phyloP scores from a whole-genome alignment of 2,113 vertebrate species.

The Suncus etruscus region DNA sequence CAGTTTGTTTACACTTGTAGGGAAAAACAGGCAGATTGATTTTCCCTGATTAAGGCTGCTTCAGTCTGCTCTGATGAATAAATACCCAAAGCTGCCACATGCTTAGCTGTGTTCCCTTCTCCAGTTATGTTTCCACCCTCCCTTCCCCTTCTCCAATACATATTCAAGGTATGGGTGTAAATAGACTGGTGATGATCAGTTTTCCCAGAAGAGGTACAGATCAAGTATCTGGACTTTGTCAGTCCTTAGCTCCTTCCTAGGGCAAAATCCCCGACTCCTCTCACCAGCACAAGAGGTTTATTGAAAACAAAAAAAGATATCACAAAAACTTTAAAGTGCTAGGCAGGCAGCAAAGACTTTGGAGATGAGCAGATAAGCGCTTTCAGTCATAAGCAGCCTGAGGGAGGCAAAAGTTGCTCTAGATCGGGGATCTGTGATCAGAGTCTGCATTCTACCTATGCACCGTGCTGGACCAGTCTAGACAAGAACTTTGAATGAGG shows the following conservation, averaged over 20 bases:
- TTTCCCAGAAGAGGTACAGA: neutral
- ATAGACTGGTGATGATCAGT: constrained; percentile 1
- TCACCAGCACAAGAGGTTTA: neutral
- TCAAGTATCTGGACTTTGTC: neutral
- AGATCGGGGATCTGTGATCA: too few species aligned
- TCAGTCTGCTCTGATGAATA: constrained; percentile 62
- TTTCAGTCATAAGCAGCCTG: neutral
- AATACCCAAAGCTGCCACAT: constrained; percentile 42
- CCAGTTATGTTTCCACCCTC: neutral
- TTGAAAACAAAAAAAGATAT: neutral
- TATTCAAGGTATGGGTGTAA: neutral
- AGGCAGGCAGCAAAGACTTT: neutral
- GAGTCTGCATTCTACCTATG: neutral
- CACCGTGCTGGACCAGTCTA: neutral
- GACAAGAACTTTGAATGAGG: neutral
- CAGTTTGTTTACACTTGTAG: neutral
- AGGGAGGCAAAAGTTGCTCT: neutral
- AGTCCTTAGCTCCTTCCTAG: neutral
- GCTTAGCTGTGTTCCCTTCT: constrained; percentile 43
- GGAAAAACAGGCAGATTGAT: constrained; percentile 61
- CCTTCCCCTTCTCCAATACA: neutral
- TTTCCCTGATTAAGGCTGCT: constrained; percentile 57
- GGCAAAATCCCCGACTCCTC: neutral
- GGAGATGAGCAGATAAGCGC: neutral
- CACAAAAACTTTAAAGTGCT: neutral